Base-by-base conservation (phyloP, 1,140 invertebrate species). In the Physella acuta region DNA sequence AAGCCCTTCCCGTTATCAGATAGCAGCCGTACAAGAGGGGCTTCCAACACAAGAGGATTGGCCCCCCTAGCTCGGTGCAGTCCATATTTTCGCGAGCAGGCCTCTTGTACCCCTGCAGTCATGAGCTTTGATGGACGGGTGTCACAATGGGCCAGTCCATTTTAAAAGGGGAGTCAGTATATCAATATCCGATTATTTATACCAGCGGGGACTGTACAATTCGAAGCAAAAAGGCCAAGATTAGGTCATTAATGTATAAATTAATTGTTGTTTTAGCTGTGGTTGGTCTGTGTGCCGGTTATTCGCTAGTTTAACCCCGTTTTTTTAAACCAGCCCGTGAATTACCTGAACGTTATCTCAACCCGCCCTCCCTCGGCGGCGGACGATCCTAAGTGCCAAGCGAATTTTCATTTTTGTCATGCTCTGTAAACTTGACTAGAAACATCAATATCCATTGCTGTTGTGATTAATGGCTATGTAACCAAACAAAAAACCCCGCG, bases 41-140 rank as follows among this genome's bases (percentile, higher is more conserved):
- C 33, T 24, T 52, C 53, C 52, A 37, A 56, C 55, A 59, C 66
- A 70, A 67, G 62, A 72, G 74, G 68, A 62, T 75, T 76, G 75
- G 72, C 75, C 73, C 75, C 72, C 70, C 71, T 70, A 73, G 69
- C 75, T 74, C 72, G 73, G 75, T 77, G 68, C 76, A 77, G 75
- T 79, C 75, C 76, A 79, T 79, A 77, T 76, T 77, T 79, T 73
- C 62, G 74, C 66, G 64, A 73, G 66, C 70, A 68, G 66, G 36
- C 71, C 71, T 72, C 71, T 74, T 73, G 74, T 70, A 74, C 80
- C 78, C 78, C 78, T 79, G 80, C 79, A 76, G 77, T 79, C 74
- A 76, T 77, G 77, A 74, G 74, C 76, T 78, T 79, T 81, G 80
- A 81, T 80, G 75, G 80, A 81, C 80, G 80, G 78, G 80, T 81